Base-by-base conservation (phyloP, 1,140 invertebrate genomes). In the Wiebesia pumilae region DNA sequence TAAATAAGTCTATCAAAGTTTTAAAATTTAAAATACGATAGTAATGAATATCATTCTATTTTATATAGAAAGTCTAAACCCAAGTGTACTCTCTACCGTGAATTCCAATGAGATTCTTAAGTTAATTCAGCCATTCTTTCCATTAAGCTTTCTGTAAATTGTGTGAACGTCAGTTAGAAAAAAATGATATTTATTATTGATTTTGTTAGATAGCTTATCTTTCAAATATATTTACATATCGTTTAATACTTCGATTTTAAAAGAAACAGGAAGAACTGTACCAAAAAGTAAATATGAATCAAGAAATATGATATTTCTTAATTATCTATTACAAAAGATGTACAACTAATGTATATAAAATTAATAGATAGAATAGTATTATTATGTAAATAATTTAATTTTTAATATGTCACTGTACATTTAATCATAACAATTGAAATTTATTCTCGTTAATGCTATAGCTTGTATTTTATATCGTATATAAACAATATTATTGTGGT, bases 81-180 rank as follows among this genome's bases (percentile, higher is more conserved):
- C 43, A 75, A 84, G 58, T 84, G 33, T n/a, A 21, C 24, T n/a
- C 24, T 78, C 30, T 40, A 9, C 38, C 12, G 7, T 24, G 79
- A 86, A 86, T 86, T 75, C 51, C 67, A 86, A 86, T 86, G 78
- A 81, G 71, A 81, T n/a, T n/a, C n/a, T n/a, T n/a, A n/a, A n/a
- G n/a, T n/a, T n/a, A n/a, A n/a, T n/a, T n/a, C n/a, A n/a, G n/a
- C n/a, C n/a, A n/a, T n/a, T n/a, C n/a, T n/a, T n/a, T n/a, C n/a
- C n/a, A n/a, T n/a, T 86, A 10, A 83, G 71, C 47, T 62, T 83
- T 19, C n/a, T 47, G 19, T 33, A 54, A 79, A 24, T 12, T 33
- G 38, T 3, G 35, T 33, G 38, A 1, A 7, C 27, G 21, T 51
- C 24, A 40, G 35, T n/a, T 7, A 30, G 71, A 75, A 43, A 75